Evolutionary conservation across 1,140 invertebrate species (phyloP), one percentile per base, ranked within the genome.

Genomic region (Anoplophora glabripennis): DNA sequence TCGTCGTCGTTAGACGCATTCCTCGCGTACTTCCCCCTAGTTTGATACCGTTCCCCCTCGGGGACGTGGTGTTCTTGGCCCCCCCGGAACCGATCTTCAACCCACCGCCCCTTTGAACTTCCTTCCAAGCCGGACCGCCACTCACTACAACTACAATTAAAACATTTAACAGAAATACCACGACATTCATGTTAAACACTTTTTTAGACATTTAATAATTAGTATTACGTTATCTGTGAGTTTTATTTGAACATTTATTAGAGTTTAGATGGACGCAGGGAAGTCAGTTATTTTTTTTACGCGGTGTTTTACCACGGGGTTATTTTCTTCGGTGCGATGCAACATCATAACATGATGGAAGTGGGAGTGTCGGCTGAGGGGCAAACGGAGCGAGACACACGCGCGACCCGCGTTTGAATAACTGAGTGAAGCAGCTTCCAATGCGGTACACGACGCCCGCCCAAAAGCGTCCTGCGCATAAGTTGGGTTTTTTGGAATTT

Each of bases 71-170:
- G 28, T 67, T 69, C 36, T 70, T 52, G 72, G 75, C n/a, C 71
- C 76, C 28, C 69, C 74, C 58, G 70, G 73, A 12, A 69, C 79
- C 72, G 9, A 75, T 58, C 57, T 71, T 75, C 7, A 75, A 44
- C 17, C 72, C 68, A 71, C 76, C 35, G 65, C 79, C 60, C 70
- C 79, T 61, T 70, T 79, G 70, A 65, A 70, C 61, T 15, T 75
- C 72, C 37, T 74, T 75, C 74, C 74, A 76, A 34, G 74, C 70
- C 4, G 72, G 72, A 8, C 59, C 79, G 67, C 59, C 79, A 72
- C 71, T 77, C 46, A 63, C 77, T 64, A 64, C 79, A 70, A 61
- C 72, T 70, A 63, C 76, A 67, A 71, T 70, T 53, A 66, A 76
- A 49, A 63, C 74, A 71, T 57, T 65, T 28, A 67, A 57, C 38